phyloP scores from a whole-genome alignment of 2,888 invertebrate genomes.

The Gandaritis pyraliata region DNA sequence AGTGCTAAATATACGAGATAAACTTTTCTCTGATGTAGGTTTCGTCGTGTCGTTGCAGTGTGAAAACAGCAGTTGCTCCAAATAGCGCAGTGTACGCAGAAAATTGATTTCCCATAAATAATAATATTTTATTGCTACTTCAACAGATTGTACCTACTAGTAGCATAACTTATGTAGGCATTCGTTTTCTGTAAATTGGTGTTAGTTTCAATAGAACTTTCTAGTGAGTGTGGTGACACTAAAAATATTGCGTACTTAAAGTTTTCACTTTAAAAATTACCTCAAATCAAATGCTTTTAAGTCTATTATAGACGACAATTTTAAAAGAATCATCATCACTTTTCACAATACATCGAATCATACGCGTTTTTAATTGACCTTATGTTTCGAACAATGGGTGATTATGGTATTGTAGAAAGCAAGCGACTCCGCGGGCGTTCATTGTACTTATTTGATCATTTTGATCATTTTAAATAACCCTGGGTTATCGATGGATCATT shows the following conservation, averaged over 20 bases:
- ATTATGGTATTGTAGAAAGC: conserved; percentile 78
- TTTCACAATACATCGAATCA: conserved; percentile 39
- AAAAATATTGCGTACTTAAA: not conserved
- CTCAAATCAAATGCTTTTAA: conserved; percentile 2
- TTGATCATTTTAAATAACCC: conserved; percentile 48
- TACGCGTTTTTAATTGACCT: conserved; percentile 64
- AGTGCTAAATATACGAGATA: no score
- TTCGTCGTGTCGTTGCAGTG: conserved; percentile 28
- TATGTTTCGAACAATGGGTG: conserved; percentile 78
- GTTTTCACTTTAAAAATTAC: not conserved
- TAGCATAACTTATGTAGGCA: conserved; percentile 63
- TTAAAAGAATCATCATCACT: conserved; percentile 34
- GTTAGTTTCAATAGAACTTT: no score
- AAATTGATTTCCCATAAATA: conserved; percentile 79
- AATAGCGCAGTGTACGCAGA: conserved; percentile 57
- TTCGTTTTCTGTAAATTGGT: conserved; percentile 46
- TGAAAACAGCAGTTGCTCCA: conserved; percentile 47
- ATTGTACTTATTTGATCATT: conserved; percentile 74
- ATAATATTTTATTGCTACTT: conserved; percentile 77
- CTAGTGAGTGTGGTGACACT: no score
- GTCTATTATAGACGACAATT: conserved; percentile 23
- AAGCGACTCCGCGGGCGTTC: conserved; percentile 71
- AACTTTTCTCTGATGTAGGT: no score
- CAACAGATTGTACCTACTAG: conserved; percentile 67
- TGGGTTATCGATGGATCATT: conserved; percentile 68